Evolutionary conservation across 2,113 vertebrate species (phyloP).

Genomic region (Parus major): DNA sequence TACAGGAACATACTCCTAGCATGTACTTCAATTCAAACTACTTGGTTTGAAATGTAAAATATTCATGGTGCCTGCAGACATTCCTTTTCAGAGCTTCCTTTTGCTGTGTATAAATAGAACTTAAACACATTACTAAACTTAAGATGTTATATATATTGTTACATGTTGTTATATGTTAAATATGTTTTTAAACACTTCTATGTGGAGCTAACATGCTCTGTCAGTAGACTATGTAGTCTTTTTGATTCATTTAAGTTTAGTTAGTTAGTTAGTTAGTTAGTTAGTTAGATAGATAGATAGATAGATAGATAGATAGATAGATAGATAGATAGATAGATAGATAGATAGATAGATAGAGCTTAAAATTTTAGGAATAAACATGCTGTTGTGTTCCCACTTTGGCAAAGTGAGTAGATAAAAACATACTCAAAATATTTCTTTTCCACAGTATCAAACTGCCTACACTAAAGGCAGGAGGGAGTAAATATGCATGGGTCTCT

Average conservation of each 20-base stretch:
- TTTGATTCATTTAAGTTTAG: not conserved
- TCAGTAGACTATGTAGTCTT: not conserved
- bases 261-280: too few relatives aligned
- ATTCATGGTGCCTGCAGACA: not conserved
- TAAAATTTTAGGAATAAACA: too few relatives aligned
- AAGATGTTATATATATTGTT: not conserved
- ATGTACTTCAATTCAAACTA: not conserved
- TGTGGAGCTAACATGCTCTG: not conserved
- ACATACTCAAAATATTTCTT: not conserved
- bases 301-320: not conserved
- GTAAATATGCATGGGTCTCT: not conserved
- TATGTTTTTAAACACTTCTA: not conserved
- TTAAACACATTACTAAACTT: not conserved
- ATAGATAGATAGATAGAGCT: too few relatives aligned
- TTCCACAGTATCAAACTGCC: not conserved
- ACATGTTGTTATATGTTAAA: not conserved
- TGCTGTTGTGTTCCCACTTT: too few relatives aligned
- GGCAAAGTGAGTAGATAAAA: not conserved
- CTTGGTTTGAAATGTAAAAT: not conserved
- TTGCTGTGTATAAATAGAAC: not conserved
- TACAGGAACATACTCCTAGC: not conserved
- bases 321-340: too few relatives aligned
- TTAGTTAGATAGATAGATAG: too few relatives aligned
- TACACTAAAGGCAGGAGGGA: not conserved
- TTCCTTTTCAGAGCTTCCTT: not conserved